phyloP scores from a whole-genome alignment of 2,113 vertebrate genomes.

The Lycocorax pyrrhopterus region DNA sequence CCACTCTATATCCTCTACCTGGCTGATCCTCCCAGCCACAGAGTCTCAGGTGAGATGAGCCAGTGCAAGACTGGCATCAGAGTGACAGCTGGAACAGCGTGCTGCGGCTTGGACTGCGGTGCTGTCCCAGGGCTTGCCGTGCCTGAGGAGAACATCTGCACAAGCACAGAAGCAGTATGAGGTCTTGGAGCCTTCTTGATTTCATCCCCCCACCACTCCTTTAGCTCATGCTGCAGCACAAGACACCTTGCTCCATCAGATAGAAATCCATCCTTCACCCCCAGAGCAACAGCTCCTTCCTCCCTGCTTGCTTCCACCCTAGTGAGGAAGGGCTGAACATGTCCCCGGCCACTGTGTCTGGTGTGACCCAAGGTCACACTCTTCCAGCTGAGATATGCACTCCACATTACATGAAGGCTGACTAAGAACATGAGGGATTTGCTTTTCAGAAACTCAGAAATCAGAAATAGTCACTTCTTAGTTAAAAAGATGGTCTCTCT shows the following conservation, averaged over 20 bases:
- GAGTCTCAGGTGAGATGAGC: constrained; percentile 28
- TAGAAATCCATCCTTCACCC: background rate
- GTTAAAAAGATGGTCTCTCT: background rate
- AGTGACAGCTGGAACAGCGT: background rate
- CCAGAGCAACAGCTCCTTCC: background rate
- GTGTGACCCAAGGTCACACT: background rate
- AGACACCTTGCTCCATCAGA: background rate
- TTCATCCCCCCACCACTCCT: background rate
- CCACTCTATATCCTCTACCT: constrained; percentile 34
- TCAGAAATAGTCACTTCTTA: background rate
- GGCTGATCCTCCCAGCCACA: constrained; percentile 53
- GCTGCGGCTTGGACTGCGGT: background rate
- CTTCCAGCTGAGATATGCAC: background rate
- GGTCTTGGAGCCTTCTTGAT: background rate
- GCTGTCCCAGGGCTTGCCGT: background rate
- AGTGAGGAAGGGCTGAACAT: background rate
- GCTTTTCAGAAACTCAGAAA: background rate
- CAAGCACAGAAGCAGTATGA: constrained; percentile 44
- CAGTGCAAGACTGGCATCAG: constrained; percentile 11
- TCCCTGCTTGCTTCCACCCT: background rate
- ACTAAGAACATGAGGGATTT: background rate
- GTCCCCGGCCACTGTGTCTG: background rate
- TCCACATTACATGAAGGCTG: background rate
- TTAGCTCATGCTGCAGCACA: background rate
- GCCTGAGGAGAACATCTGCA: constrained; percentile 41